These are phyloP conservation scores for Podotricha telesiphe DNA, from an alignment of 2,888 invertebrate genomes.

Conservation along the genomic window DNA sequence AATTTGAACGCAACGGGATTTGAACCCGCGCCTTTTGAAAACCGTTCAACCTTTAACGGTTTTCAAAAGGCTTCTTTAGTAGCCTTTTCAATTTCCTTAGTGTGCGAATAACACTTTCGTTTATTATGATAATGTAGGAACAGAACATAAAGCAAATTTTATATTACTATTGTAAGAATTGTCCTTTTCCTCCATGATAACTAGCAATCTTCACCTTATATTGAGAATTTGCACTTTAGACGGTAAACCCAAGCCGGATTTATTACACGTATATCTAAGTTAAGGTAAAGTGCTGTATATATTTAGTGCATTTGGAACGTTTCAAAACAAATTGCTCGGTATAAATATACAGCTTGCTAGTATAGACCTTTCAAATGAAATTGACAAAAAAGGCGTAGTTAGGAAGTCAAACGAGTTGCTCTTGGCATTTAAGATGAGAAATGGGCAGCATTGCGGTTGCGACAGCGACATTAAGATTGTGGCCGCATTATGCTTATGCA, in stretches of 20 bases:
- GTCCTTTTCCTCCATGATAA: not conserved
- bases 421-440: conserved; percentile 76
- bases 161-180: not conserved
- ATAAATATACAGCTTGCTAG: conserved; percentile 1
- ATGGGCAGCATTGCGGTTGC: conserved; percentile 71
- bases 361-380: conserved; percentile 30
- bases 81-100: too few relatives aligned
- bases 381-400: conserved; percentile 40
- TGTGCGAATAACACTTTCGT: too few relatives aligned
- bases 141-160: not conserved
- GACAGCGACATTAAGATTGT: conserved; percentile 73
- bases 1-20: too few relatives aligned
- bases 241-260: not conserved
- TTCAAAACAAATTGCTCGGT: conserved; percentile 7
- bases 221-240: not conserved
- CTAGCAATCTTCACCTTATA: not conserved
- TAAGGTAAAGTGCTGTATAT: not conserved
- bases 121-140: too few relatives aligned
- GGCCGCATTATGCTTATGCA: conserved; percentile 72
- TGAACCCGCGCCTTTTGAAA: too few relatives aligned
- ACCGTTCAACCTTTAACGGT: too few relatives aligned
- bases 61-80: too few relatives aligned
- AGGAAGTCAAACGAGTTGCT: conserved; percentile 57
- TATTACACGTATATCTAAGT: not conserved
- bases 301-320: not conserved